A percentile compares a stretch with the other conserved stretches of the same genome.
Evolutionary conservation across 23 tunicate species (phyloP).

Genomic region (Diplosoma virens): DNA sequence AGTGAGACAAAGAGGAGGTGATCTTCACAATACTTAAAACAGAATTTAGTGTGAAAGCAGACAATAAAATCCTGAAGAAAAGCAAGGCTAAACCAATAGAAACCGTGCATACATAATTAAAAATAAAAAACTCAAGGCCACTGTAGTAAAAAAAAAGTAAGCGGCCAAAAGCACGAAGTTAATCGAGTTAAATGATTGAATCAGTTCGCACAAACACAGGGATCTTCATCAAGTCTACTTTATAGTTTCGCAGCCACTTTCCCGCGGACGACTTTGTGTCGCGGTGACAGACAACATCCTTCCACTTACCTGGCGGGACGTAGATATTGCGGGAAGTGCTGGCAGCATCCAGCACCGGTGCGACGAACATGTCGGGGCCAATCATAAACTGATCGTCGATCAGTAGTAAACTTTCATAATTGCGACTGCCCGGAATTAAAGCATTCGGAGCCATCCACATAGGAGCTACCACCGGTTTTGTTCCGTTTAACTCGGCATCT

Average conservation of each 20-base stretch:
- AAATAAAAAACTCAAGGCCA: no score
- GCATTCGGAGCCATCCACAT: slow-evolving; percentile 74
- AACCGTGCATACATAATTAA: no score
- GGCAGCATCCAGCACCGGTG: slow-evolving; percentile 48
- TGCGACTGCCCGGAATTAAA: not conserved
- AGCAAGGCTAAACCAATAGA: no score
- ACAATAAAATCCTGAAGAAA: no score
- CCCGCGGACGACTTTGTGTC: not conserved
- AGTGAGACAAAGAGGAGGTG: no score
- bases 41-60: no score
- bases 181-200: not conserved
- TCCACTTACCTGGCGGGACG: slow-evolving; percentile 64
- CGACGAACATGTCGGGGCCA: slow-evolving; percentile 53
- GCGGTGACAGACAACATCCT: slow-evolving; percentile 7
- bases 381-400: slow-evolving; percentile 75
- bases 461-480: slow-evolving; percentile 48
- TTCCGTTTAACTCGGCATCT: slow-evolving; percentile 39
- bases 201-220: slow-evolving; percentile 30
- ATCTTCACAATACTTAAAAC: no score
- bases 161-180: no score
- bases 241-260: slow-evolving; percentile 32
- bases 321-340: slow-evolving; percentile 11
- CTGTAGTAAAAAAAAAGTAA: no score
- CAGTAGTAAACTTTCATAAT: not conserved
- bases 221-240: not conserved